Percentiles rank a stretch among this genome's conserved stretches.
Conservation (phyloP, 1,140 invertebrate genomes). For the Leguminivora glycinivorella region DNA sequence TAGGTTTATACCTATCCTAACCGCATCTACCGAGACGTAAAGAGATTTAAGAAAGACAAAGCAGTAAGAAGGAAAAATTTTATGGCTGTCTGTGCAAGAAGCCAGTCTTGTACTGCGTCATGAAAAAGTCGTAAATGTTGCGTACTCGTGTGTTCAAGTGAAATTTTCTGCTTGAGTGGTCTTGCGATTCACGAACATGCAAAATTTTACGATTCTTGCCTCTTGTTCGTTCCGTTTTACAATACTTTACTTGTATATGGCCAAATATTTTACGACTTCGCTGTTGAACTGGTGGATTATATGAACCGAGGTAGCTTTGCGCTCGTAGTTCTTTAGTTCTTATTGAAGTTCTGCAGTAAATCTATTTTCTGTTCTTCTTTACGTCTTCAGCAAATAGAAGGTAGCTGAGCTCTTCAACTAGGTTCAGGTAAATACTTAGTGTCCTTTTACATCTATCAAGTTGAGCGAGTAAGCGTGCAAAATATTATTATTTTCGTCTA, state of each 20-base stretch:
- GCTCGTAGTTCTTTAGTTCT: not conserved
- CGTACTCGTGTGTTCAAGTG: constrained; percentile 49
- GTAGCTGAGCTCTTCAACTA: not conserved
- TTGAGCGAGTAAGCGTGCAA: not conserved
- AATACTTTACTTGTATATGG: constrained; percentile 34
- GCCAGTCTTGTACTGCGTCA: constrained; percentile 49
- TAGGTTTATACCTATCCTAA: not conserved
- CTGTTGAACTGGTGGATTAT: not conserved
- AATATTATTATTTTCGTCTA: not conserved
- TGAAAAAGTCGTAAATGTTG: constrained; percentile 63
- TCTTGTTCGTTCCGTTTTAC: constrained; percentile 29
- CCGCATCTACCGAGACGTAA: not conserved
- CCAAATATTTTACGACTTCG: constrained; percentile 19
- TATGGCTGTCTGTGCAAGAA: constrained; percentile 51
- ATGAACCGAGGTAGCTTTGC: not conserved
- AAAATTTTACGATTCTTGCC: constrained; percentile 56
- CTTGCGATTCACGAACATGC: constrained; percentile 52
- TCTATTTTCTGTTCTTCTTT: not conserved
- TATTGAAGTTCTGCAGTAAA: not conserved
- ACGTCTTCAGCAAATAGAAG: not conserved
- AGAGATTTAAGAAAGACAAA: constrained; percentile 37
- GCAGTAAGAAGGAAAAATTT: constrained; percentile 46
- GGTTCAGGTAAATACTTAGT: not conserved
- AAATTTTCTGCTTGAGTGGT: constrained; percentile 56
- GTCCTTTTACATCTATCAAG: not conserved